Conservation (phyloP, 2,113 vertebrate species). For the Pardalotus punctatus region DNA sequence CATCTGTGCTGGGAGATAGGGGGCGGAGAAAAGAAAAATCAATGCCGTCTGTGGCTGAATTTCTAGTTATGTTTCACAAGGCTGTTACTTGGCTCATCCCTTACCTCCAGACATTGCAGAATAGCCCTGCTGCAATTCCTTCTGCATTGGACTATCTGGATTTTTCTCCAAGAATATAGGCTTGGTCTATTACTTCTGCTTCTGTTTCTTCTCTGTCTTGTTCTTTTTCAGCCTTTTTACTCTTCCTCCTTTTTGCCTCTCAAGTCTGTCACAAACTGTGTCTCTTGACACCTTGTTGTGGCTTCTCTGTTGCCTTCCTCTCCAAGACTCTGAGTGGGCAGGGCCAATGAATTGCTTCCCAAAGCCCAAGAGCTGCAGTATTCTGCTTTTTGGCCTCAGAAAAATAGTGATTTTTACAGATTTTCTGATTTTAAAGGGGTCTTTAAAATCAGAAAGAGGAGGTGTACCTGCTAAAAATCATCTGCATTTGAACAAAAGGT, state of each 20-base stretch:
- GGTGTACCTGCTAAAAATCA: neutral
- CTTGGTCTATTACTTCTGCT: neutral
- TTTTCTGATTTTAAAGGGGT: neutral
- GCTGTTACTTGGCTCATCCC: neutral
- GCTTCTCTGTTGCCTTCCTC: neutral
- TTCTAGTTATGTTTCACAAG: constrained; percentile 10
- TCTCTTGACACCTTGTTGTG: neutral
- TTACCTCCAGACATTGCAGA: neutral
- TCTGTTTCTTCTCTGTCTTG: neutral
- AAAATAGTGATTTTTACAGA: neutral
- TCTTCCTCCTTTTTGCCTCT: neutral
- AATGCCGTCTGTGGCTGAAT: neutral
- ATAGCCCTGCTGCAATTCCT: neutral
- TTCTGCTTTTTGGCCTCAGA: neutral
- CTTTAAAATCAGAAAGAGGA: neutral
- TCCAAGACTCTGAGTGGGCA: neutral
- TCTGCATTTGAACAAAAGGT: neutral
- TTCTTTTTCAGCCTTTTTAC: neutral
- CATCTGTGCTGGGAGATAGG: neutral
- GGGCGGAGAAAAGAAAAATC: neutral
- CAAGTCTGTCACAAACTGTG: neutral
- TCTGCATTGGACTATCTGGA: neutral
- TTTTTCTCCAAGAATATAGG: neutral
- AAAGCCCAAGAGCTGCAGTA: neutral
- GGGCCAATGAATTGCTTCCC: neutral